Evolutionary conservation across 2,888 invertebrate species (phyloP).

Genomic region (Hypsopygia costalis): DNA sequence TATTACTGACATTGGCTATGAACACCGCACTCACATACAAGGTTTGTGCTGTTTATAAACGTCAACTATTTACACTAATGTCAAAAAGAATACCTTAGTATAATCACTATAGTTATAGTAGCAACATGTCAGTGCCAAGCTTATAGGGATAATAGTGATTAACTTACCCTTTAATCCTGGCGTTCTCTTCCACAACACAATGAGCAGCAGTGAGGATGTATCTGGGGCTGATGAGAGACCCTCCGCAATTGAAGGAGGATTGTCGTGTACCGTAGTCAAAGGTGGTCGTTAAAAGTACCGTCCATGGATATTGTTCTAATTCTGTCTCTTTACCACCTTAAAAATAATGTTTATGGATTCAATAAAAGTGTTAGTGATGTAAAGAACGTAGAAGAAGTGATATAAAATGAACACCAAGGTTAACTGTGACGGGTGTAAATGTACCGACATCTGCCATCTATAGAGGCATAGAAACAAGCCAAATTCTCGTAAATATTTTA

Average conservation of each 20-base stretch:
- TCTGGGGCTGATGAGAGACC: constrained; percentile 57
- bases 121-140: no score
- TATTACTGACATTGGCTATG: no score
- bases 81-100: no score
- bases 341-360: constrained; percentile 1
- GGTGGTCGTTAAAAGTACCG: constrained; percentile 47
- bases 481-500: no score
- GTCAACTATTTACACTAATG: no score
- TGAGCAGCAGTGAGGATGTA: constrained; percentile 66
- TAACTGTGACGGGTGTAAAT: background rate
- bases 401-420: background rate
- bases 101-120: no score
- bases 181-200: constrained; percentile 47
- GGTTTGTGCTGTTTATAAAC: no score
- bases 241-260: constrained; percentile 55
- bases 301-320: constrained; percentile 65
- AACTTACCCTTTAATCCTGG: constrained; percentile 41
- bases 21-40: no score
- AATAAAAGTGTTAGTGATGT: background rate
- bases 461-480: no score
- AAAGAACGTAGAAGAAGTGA: background rate
- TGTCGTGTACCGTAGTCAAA: constrained; percentile 41
- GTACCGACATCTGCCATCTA: no score
- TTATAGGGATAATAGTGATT: no score
- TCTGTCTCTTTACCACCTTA: constrained; percentile 62